These are phyloP conservation scores for Cantharis rufa DNA, from an alignment of 2,888 invertebrate species.

Conservation along the genomic window DNA sequence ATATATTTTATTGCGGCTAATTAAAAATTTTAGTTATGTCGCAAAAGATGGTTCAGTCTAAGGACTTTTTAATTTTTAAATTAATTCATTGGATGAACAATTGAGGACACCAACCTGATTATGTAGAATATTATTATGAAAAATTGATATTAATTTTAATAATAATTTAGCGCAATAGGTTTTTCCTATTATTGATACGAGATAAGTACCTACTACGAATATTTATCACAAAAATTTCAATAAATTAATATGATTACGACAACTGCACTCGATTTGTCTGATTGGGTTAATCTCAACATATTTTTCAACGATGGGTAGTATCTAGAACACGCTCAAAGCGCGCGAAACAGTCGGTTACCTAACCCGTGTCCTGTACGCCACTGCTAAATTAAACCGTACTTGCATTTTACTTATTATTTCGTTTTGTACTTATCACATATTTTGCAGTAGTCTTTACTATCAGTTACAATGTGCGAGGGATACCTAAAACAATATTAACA, in stretches of 20 bases:
- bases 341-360: not conserved
- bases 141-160: too few species aligned
- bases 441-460: not conserved
- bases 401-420: not conserved
- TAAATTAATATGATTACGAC: too few species aligned
- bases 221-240: not conserved
- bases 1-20: too few species aligned
- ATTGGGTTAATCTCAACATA: not conserved
- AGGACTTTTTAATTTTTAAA: too few species aligned
- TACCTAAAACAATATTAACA: not conserved
- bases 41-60: too few species aligned
- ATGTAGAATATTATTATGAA: too few species aligned
- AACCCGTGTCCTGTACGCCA: not conserved
- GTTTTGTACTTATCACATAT: not conserved
- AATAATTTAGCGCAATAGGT: not conserved
- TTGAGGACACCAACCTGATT: too few species aligned
- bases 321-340: not conserved
- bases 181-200: not conserved
- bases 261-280: not conserved
- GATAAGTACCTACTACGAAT: not conserved
- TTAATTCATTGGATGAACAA: too few species aligned
- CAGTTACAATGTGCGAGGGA: not conserved
- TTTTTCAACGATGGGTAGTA: not conserved
- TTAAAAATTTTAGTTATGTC: too few species aligned
- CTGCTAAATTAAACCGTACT: not conserved